Conservation (phyloP, 2,113 vertebrate genomes). For the Ciconia stormi region DNA sequence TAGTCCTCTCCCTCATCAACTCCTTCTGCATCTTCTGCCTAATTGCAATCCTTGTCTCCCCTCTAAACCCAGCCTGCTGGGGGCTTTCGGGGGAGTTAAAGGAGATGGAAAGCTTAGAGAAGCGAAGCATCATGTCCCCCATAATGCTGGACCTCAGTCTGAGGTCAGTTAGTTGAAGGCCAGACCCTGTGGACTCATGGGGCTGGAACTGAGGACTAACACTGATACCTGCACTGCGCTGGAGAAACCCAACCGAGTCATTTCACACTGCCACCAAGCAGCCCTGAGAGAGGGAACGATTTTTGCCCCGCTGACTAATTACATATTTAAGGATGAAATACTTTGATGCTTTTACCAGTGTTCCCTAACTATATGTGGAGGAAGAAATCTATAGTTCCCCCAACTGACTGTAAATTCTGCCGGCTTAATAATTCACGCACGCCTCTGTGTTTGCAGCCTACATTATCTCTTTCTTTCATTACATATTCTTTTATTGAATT, state of each 20-base stretch:
- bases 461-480: constrained; percentile 51
- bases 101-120: background rate
- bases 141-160: background rate
- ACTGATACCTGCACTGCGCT: rapidly evolving
- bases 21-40: background rate
- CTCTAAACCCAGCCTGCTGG: background rate
- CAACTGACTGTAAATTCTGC: constrained; percentile 32
- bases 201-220: rapidly evolving
- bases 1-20: background rate
- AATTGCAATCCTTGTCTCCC: background rate
- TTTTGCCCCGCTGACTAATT: constrained; percentile 7
- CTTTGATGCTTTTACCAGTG: constrained; percentile 33
- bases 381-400: constrained; percentile 32
- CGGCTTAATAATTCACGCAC: constrained; percentile 59
- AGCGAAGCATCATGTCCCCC: rapidly evolving
- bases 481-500: constrained; percentile 55
- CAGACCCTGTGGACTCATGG: background rate
- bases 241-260: background rate
- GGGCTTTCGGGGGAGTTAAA: background rate
- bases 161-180: background rate
- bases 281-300: background rate
- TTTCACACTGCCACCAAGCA: background rate
- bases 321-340: constrained; percentile 59
- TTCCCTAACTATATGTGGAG: background rate
- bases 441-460: constrained; percentile 14